Base-by-base conservation (phyloP, 2,888 invertebrate genomes). In the Baccha elongata region DNA sequence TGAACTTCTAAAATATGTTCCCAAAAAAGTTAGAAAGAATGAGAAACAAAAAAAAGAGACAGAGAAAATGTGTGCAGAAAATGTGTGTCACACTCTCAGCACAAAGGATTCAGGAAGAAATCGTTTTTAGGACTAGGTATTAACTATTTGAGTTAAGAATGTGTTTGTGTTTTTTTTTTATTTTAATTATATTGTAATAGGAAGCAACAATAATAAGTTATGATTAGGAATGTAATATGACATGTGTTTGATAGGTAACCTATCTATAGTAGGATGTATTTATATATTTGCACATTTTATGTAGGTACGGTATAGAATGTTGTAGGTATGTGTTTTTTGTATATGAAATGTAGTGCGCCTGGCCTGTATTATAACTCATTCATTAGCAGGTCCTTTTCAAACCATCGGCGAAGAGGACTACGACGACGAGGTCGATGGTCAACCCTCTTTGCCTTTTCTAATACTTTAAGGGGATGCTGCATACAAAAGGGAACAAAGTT, bases 371-470 rank as follows among this genome's bases (percentile, higher is more conserved):
- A 60, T 52, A 50, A 42, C 23, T 60, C 74, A 75, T 75, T 75
- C 74, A 75, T 75, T 68, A 67, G 67, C 50, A 67, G 53, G 68
- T 62, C 60, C 75, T 7, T 53, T 53, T 55, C 32, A 32, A 17
- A 52, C 17, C 15, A 17, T 17, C 32, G 15, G n/a, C 11, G 52
- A 17, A 26, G 50, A 11, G 4, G 29, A 5, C 23, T 4, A 23
- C 15, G 48, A 4, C 15, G 15, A 26, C 29, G 26, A 23, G n/a
- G n/a, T n/a, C n/a, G n/a, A n/a, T n/a, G n/a, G n/a, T n/a, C n/a
- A n/a, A n/a, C n/a, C n/a, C n/a, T n/a, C n/a, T n/a, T n/a, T n/a
- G n/a, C n/a, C n/a, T n/a, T n/a, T n/a, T n/a, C n/a, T n/a, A n/a
- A n/a, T n/a, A n/a, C n/a, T n/a, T n/a, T n/a, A n/a, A n/a, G n/a